A percentile compares a stretch with the other conserved stretches of the same genome.
These are phyloP conservation scores for Drosophila seclusa DNA, from an alignment of 2,888 invertebrate genomes.

Conservation along the genomic window DNA sequence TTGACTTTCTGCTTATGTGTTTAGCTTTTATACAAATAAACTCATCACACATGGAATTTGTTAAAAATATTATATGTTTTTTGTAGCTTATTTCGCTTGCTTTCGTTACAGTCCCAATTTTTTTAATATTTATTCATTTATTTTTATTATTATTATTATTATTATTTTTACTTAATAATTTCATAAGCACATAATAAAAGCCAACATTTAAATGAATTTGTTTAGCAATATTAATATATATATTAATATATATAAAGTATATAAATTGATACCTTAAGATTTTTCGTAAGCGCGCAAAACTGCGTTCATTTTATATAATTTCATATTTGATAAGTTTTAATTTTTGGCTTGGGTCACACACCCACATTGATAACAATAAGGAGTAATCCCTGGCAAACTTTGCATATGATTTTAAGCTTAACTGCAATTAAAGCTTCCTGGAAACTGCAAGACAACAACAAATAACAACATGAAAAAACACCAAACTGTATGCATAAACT, in stretches of 20 bases:
- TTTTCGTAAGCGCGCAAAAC: not conserved
- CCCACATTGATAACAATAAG: slow-evolving; percentile 71
- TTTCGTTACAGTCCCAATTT: too few species aligned
- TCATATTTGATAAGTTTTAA: slow-evolving; percentile 7
- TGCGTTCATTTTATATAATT: not conserved
- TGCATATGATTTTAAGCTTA: slow-evolving; percentile 78
- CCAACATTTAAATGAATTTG: not conserved
- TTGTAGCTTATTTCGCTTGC: not conserved
- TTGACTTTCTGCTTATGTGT: not conserved
- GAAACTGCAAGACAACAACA: slow-evolving; percentile 48
- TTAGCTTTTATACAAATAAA: not conserved
- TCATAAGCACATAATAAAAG: not conserved
- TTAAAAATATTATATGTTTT: not conserved
- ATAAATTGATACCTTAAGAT: not conserved
- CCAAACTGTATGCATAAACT: slow-evolving; percentile 62
- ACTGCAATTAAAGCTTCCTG: slow-evolving; percentile 74
- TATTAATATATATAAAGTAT: not conserved
- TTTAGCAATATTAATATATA: not conserved
- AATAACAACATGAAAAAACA: slow-evolving; percentile 30
- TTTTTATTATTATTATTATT: too few species aligned
- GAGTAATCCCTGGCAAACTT: slow-evolving; percentile 52
- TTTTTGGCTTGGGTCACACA: slow-evolving; percentile 30
- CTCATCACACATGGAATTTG: too few species aligned
- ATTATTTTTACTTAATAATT: too few species aligned
- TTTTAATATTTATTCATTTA: too few species aligned